Conservation (phyloP, 2,888 invertebrate genomes). For the Trichogramma dendrolimi region DNA sequence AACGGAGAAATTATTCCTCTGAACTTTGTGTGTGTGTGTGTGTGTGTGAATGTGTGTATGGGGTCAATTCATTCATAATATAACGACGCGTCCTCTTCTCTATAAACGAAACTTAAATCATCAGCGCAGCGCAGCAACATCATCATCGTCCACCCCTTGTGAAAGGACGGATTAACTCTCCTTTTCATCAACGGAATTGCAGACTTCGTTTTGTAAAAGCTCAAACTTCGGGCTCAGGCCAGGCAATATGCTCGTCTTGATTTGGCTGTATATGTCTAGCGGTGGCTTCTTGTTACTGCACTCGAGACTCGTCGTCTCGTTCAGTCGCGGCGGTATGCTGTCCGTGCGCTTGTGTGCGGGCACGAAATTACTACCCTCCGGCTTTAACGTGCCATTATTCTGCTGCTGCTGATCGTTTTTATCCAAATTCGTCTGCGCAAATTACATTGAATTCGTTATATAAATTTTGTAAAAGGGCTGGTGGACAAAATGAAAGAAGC, state of each 20-base stretch:
- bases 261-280: constrained; percentile 57
- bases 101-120: too few relatives aligned
- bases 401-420: constrained; percentile 28
- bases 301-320: constrained; percentile 50
- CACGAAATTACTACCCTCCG: constrained; percentile 52
- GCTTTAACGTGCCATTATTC: constrained; percentile 34
- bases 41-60: too few relatives aligned
- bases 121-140: not conserved
- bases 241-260: constrained; percentile 57
- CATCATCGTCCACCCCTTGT: not conserved
- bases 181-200: constrained; percentile 50
- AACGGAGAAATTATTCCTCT: not conserved
- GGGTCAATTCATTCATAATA: too few relatives aligned
- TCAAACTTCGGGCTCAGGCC: constrained; percentile 60
- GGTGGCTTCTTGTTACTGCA: constrained; percentile 46
- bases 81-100: too few relatives aligned
- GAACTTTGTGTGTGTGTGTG: not conserved
- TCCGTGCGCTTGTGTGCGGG: constrained; percentile 54
- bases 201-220: constrained; percentile 57
- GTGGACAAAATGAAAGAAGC: not conserved
- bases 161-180: constrained; percentile 45
- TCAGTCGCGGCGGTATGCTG: constrained; percentile 58
- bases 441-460: not conserved
- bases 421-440: constrained; percentile 13
- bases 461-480: not conserved